Percentiles rank a stretch among this genome's conserved stretches.
phyloP scores from a whole-genome alignment of 2,888 invertebrate genomes.

The Limnephilus rhombicus region DNA sequence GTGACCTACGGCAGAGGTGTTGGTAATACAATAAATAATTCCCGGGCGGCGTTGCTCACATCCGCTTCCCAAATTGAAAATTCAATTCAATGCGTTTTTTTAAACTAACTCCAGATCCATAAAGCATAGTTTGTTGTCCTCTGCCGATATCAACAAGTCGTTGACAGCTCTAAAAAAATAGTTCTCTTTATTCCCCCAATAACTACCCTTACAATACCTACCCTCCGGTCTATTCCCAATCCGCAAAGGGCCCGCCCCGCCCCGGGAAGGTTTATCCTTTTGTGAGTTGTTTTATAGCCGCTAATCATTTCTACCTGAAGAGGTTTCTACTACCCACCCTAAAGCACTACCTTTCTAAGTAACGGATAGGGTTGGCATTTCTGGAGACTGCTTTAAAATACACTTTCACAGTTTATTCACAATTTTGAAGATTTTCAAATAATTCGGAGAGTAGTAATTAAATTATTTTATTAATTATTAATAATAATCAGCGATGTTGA shows the following conservation, averaged over 20 bases:
- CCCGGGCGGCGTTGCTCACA: no score
- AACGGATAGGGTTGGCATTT: not conserved
- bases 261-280: slow-evolving; percentile 25
- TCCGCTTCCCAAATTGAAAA: no score
- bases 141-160: not conserved
- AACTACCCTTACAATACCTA: not conserved
- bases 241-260: slow-evolving; percentile 9
- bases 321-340: not conserved
- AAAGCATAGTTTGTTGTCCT: not conserved
- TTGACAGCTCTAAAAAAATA: not conserved
- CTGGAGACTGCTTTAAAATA: no score
- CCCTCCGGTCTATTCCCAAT: not conserved
- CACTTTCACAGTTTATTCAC: no score
- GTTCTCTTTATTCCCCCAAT: not conserved
- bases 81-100: not conserved
- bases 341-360: not conserved
- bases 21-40: no score
- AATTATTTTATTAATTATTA: no score
- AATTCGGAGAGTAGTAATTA: no score
- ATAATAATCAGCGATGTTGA: no score
- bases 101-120: not conserved
- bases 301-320: slow-evolving; percentile 40
- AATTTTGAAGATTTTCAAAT: no score
- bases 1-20: no score
- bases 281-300: not conserved